Evolutionary conservation across 2,113 vertebrate genomes (phyloP), one percentile per base, ranked within the genome.

Genomic region (Oryzias curvinotus): DNA sequence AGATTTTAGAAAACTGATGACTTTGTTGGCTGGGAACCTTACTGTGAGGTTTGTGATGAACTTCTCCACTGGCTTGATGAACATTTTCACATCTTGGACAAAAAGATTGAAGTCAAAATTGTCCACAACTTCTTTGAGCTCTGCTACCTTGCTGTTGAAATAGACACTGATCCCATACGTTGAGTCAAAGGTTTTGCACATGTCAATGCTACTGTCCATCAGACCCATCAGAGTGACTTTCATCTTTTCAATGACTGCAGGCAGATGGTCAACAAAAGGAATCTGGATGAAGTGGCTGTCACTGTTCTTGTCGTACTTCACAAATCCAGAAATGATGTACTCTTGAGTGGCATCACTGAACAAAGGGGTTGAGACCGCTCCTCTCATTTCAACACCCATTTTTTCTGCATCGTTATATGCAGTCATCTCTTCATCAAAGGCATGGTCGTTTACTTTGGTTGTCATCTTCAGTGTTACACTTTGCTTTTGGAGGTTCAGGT

Each of bases 291-390:
- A 59, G 53, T 95, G 95, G 53, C 91, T 85, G 18, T 96, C 90
- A 56, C 90, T 91, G 72, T 93, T 98, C 90, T 98, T 98, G 82
- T 98, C 95, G 57, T 98, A 98, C 56, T 93, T 95, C 64, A 95
- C 76, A 77, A 89, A 93, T 57, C 92, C 93, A 85, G 92, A 92
- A 65, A 96, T 81, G 25, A 87, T 68, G 36, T 96, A 95, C 77
- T 95, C 92, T 77, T 94, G 83, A 1, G 63, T 88, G 15, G 70
- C 1, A 6, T 74, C 72, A 41, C 57, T 77, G 7, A 90, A 87
- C 48, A 96, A 63, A 53, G 93, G 87, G 62, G 91, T 93, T 67
- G 93, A 78, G 50, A 89, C 81, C 54, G 49, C 81, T 57, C 93
- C 93, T 17, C 43, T 87, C 51, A 96, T 76, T 63, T 96, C 93